Evolutionary conservation across 1,140 invertebrate genomes (phyloP).

Genomic region (Meloidogyne chitwoodi): DNA sequence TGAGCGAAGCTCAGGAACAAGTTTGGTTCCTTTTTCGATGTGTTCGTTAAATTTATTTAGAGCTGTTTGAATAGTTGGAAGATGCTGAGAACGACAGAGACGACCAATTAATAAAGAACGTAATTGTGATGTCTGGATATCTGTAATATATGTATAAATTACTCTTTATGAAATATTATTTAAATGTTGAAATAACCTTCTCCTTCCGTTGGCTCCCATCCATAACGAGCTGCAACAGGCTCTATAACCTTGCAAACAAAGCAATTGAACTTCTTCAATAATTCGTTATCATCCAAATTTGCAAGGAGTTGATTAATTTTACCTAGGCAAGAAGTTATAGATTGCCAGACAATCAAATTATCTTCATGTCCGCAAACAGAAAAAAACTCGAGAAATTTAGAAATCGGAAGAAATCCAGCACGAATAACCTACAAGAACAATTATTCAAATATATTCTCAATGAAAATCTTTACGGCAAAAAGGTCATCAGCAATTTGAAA

Average conservation of each 20-base stretch:
- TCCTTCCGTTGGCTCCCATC: conserved; percentile 61
- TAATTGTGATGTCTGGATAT: conserved; percentile 72
- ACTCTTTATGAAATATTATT: too few species aligned
- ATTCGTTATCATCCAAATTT: conserved; percentile 46
- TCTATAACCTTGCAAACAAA: conserved; percentile 59
- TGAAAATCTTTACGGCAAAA: conserved; percentile 68
- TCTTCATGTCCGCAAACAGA: conserved; percentile 44
- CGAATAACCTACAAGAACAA: conserved; percentile 64
- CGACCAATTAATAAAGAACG: conserved; percentile 78
- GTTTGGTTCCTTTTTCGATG: conserved; percentile 65
- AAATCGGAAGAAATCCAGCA: conserved; percentile 35
- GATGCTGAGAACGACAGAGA: conserved; percentile 76
- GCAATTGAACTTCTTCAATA: conserved; percentile 55
- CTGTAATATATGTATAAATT: too few species aligned
- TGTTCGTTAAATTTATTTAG: conserved; percentile 70
- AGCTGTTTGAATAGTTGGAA: conserved; percentile 73
- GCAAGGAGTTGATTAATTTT: conserved; percentile 24
- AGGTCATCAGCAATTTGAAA: conserved; percentile 84
- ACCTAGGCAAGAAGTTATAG: conserved; percentile 36
- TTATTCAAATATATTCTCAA: background rate
- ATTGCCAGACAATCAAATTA: conserved; percentile 55
- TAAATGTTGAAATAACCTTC: conserved; percentile 47
- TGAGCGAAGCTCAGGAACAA: conserved; percentile 81
- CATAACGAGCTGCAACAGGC: conserved; percentile 59
- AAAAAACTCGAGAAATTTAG: conserved; percentile 52